A percentile compares a stretch with the other conserved stretches of the same genome.
Evolutionary conservation across 1,140 invertebrate genomes (phyloP).

Genomic region (Halictus rubicundus): DNA sequence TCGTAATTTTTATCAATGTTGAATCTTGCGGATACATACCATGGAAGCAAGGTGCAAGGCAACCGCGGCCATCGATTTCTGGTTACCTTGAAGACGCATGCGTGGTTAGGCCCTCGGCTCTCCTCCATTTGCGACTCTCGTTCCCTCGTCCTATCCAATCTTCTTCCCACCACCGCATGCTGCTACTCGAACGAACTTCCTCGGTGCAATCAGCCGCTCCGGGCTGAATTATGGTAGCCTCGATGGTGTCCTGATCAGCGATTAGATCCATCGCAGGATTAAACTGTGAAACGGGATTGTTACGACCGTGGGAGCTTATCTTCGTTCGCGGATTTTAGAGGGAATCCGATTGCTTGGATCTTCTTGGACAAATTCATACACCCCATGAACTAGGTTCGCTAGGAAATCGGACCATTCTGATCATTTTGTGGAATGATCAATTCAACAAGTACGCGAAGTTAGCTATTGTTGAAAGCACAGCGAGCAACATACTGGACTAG

Average conservation of each 20-base stretch:
- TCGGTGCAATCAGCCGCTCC: background rate
- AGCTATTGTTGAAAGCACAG: no score
- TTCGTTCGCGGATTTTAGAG: background rate
- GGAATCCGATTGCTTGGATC: background rate
- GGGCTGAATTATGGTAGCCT: background rate
- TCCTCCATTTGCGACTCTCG: slow-evolving; percentile 26
- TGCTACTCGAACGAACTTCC: background rate
- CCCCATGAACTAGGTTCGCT: no score
- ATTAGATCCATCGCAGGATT: background rate
- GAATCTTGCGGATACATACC: background rate
- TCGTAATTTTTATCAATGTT: background rate
- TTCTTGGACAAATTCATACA: no score
- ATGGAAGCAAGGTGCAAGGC: slow-evolving; percentile 29
- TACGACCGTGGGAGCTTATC: background rate
- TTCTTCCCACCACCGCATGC: background rate
- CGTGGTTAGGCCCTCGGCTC: slow-evolving; percentile 38
- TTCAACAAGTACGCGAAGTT: no score
- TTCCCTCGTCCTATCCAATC: slow-evolving; percentile 23
- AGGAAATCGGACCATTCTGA: no score
- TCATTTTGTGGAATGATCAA: background rate
- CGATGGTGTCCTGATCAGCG: background rate
- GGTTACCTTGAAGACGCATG: slow-evolving; percentile 57
- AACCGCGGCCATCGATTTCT: slow-evolving; percentile 71
- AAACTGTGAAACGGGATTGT: background rate
- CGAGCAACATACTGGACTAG: no score